Evolutionary conservation across 2,797 vertebrate species (phyloP).

Genomic region (Pangasius krempfi): DNA sequence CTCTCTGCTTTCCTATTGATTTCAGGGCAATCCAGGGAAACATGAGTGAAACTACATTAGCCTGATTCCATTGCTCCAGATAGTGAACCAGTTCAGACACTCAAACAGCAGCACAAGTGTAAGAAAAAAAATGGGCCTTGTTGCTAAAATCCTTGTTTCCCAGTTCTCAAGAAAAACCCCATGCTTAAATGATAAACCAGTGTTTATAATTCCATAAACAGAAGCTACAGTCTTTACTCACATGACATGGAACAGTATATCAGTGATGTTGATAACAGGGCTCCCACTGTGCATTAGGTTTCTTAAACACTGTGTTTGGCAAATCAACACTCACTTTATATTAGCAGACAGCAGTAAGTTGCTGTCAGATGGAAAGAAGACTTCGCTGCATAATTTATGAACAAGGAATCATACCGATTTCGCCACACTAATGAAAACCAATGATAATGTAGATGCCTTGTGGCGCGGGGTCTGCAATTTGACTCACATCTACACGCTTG

Average conservation of each 20-base stretch:
- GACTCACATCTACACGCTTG: neutral
- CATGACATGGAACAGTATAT: slow-evolving; percentile 2
- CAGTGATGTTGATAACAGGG: slow-evolving; percentile 18
- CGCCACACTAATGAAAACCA: slow-evolving; percentile 62
- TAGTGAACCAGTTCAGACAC: slow-evolving; percentile 66
- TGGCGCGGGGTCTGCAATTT: neutral
- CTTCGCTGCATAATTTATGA: slow-evolving; percentile 71
- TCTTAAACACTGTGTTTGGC: slow-evolving; percentile 41
- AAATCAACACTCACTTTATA: slow-evolving; percentile 48
- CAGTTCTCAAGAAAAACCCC: neutral
- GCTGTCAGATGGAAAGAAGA: slow-evolving; percentile 58
- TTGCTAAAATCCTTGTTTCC: slow-evolving; percentile 1
- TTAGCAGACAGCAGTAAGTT: slow-evolving; percentile 51
- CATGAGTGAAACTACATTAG: slow-evolving; percentile 67
- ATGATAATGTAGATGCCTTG: slow-evolving; percentile 60
- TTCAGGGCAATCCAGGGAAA: slow-evolving; percentile 45
- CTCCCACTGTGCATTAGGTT: slow-evolving; percentile 22
- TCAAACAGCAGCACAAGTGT: slow-evolving; percentile 53
- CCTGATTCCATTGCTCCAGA: slow-evolving; percentile 63
- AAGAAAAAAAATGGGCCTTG: slow-evolving; percentile 15
- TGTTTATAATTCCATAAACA: slow-evolving; percentile 12
- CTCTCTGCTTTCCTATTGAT: slow-evolving; percentile 51
- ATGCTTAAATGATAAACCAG: slow-evolving; percentile 5
- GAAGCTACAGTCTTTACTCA: slow-evolving; percentile 6
- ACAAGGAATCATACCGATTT: slow-evolving; percentile 64